These are phyloP conservation scores for Agrilus biguttatus DNA, from an alignment of 2,888 invertebrate species.

Conservation along the genomic window DNA sequence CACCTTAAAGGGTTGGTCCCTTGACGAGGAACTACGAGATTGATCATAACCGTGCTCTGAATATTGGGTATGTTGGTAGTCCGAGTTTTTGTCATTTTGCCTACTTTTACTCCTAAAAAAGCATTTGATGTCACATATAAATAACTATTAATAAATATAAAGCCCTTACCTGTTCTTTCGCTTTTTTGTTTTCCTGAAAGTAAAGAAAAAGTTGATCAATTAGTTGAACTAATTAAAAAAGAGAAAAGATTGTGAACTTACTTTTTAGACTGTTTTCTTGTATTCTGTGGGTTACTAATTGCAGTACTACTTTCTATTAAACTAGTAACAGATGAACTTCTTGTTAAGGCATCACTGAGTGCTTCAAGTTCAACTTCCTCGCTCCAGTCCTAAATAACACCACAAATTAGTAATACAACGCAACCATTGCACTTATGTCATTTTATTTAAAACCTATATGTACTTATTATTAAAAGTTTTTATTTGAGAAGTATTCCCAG, in stretches of 20 bases:
- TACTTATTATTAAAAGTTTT: no score
- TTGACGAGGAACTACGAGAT: neutral
- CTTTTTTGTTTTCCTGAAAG: slow-evolving; percentile 5
- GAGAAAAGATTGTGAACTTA: slow-evolving; percentile 6
- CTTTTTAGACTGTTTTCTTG: slow-evolving; percentile 23
- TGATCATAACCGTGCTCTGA: no score
- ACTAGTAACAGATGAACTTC: slow-evolving; percentile 39
- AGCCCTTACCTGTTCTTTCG: no score
- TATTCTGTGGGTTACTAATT: slow-evolving; percentile 17
- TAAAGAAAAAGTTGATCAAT: neutral
- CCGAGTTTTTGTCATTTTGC: slow-evolving; percentile 19
- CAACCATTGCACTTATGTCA: no score
- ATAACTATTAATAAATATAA: no score
- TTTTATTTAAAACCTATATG: no score
- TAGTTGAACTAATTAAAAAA: neutral
- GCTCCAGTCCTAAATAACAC: slow-evolving; percentile 38
- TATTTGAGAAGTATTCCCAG: no score
- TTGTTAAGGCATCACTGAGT: slow-evolving; percentile 32
- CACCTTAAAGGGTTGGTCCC: slow-evolving; percentile 17
- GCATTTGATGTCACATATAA: no score
- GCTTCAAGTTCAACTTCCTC: slow-evolving; percentile 41
- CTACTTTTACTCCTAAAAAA: slow-evolving; percentile 9
- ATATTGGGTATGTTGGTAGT: slow-evolving; percentile 6
- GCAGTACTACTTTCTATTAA: slow-evolving; percentile 26
- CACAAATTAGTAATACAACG: slow-evolving; percentile 1